Evolutionary conservation across 2,888 invertebrate species (phyloP), one percentile per base, ranked within the genome.

Genomic region (Monopis laevigella): DNA sequence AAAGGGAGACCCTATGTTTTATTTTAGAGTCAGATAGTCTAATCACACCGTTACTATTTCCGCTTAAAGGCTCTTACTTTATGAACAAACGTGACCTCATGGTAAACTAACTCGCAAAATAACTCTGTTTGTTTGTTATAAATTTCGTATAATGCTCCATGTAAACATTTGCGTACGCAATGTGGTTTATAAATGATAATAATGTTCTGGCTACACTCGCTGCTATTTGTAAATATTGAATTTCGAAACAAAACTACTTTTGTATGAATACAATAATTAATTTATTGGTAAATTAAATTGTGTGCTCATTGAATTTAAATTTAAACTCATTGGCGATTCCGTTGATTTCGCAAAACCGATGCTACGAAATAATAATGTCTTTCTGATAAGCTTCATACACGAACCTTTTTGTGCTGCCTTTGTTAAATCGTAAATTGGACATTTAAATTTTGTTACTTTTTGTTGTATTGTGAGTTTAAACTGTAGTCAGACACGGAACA

Each of bases 261-360:
- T 17, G 32, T 32, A 29, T 32, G 32, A 17, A 32, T 32, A 17
- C 17, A 32, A 35, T 41, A 43, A 45, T 41, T 40, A 40, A 45
- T 43, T 45, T 38, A 42, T 43, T 45, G 43, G 17, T 41, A 35
- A 59, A 56, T 57, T 46, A 60, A 56, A 53, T 58, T 19, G 21
- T 36, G 48, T 53, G 50, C 52, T 45, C 55, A 53, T 48, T 54
- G 54, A 58, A 54, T 41, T 43, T 40, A 38, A 28, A 27, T 40
- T 44, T 46, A 49, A 56, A 40, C 48, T 45, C 36, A 36, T 21
- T 21, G 13, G 21, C 36, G 2, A 21, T 36, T 21, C 21, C n/a
- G 11, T 36, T 36, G 36, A 36, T 36, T 36, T 36, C 13, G n/a
- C n/a, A 21, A 21, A 36, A 36, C 21, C 36, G 10, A 16, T 7